Conservation (phyloP, 2,797 vertebrate species). For the Danio kyathit region DNA sequence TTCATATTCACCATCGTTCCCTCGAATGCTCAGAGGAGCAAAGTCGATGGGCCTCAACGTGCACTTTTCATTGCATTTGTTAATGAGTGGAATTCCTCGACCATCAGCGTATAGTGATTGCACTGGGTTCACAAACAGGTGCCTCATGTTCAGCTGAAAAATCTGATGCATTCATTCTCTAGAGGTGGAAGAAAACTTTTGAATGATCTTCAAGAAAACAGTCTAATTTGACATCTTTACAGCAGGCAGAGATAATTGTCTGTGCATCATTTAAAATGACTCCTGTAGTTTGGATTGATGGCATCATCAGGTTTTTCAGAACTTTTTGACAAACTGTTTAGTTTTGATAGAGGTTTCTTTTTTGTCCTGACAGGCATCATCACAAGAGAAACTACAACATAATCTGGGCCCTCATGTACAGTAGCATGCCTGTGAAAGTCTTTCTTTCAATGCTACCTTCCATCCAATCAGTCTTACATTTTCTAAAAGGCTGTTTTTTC, state of each 20-base stretch:
- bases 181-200: constrained; percentile 1
- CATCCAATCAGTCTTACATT: constrained; percentile 26
- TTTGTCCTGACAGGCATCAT: neutral
- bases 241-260: neutral
- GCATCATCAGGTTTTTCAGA: neutral
- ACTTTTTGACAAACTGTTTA: neutral
- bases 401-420: constrained; percentile 22
- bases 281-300: neutral
- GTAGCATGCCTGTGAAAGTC: constrained; percentile 18
- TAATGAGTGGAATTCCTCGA: constrained; percentile 22
- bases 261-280: neutral
- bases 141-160: constrained; percentile 10
- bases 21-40: constrained; percentile 14
- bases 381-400: constrained; percentile 10
- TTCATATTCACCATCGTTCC: constrained; percentile 15
- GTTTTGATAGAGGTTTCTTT: neutral
- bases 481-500: constrained; percentile 3
- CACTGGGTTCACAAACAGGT: constrained; percentile 8
- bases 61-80: neutral
- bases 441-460: neutral
- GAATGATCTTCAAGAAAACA: neutral
- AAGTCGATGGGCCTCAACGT: constrained; percentile 9
- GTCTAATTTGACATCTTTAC: constrained; percentile 1
- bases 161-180: neutral
- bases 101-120: neutral